Evolutionary conservation across 2,888 invertebrate genomes (phyloP).

Genomic region (Scrobipalpa atriplicella): DNA sequence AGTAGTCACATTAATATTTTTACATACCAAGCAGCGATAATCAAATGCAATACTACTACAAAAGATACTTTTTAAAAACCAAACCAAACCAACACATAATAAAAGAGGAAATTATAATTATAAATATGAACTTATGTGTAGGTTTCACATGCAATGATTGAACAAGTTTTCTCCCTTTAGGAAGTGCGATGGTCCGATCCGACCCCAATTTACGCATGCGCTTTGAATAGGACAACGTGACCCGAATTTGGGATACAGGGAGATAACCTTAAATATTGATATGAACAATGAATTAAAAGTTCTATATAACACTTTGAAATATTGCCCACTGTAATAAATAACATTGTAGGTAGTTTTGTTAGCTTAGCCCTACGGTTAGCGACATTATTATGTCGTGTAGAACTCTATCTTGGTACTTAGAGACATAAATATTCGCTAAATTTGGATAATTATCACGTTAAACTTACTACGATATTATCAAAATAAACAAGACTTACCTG

Average conservation of each 20-base stretch:
- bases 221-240: slow-evolving; percentile 24
- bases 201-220: slow-evolving; percentile 50
- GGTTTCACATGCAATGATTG: too few species aligned
- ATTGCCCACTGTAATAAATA: too few species aligned
- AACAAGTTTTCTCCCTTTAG: neutral
- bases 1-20: too few species aligned
- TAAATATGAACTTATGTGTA: too few species aligned
- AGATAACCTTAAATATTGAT: slow-evolving; percentile 17
- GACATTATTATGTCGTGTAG: neutral
- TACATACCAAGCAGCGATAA: too few species aligned
- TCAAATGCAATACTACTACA: too few species aligned
- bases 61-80: too few species aligned
- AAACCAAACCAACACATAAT: too few species aligned
- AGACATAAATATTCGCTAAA: neutral
- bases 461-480: neutral
- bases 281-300: neutral
- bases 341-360: too few species aligned
- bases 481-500: slow-evolving; percentile 52
- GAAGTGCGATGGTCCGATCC: neutral
- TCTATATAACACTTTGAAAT: too few species aligned
- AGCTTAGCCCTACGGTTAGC: too few species aligned
- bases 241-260: neutral
- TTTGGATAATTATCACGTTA: neutral
- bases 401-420: neutral
- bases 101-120: too few species aligned